Conservation (phyloP, 2,797 vertebrate genomes). For the Malacoctenus gilli region DNA sequence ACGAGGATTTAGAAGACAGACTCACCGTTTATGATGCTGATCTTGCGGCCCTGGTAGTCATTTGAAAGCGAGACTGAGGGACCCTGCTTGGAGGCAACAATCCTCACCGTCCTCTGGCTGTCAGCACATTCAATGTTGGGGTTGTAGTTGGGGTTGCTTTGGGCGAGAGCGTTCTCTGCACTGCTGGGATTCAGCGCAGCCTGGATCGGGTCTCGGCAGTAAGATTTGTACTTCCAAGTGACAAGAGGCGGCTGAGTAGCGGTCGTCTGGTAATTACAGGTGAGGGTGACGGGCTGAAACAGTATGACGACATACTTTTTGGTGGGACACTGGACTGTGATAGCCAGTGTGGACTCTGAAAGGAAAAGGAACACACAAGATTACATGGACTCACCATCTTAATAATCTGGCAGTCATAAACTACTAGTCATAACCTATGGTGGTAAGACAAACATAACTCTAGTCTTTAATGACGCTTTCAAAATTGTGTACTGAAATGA, state of each 20-base stretch:
- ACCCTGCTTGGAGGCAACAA: slow-evolving; percentile 87
- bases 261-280: slow-evolving; percentile 81
- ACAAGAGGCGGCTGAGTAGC: slow-evolving; percentile 70
- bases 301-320: slow-evolving; percentile 87
- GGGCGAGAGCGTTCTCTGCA: slow-evolving; percentile 76
- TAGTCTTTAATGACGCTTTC: no score
- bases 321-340: slow-evolving; percentile 81
- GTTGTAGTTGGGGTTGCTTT: slow-evolving; percentile 87
- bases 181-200: slow-evolving; percentile 87
- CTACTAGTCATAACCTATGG: no score
- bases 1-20: neutral
- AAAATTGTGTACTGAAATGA: no score
- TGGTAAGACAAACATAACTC: no score
- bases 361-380: slow-evolving; percentile 2
- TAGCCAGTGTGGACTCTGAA: slow-evolving; percentile 72
- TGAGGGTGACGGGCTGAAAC: slow-evolving; percentile 88
- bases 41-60: slow-evolving; percentile 86
- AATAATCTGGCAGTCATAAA: no score
- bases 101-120: slow-evolving; percentile 81
- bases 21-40: slow-evolving; percentile 84
- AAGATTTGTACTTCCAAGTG: slow-evolving; percentile 90
- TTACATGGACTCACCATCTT: neutral
- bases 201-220: slow-evolving; percentile 86
- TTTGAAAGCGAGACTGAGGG: slow-evolving; percentile 77
- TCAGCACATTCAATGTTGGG: slow-evolving; percentile 90